Conservation (phyloP, 2,888 invertebrate genomes). For the Scrobipalpa costella region DNA sequence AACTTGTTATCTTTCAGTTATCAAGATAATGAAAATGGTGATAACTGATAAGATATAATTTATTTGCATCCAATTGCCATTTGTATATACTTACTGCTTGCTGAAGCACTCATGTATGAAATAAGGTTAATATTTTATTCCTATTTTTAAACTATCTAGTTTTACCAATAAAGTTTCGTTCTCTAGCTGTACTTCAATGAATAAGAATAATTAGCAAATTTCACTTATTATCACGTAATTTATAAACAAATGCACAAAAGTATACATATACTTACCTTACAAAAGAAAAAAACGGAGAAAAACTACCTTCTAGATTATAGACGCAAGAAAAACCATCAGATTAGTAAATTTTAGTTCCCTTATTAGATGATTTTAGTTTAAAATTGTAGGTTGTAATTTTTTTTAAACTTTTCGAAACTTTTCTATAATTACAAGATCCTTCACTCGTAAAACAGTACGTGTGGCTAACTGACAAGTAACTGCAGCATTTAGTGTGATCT, state of each 20-base stretch:
- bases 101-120: neutral
- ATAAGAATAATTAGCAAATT: too few relatives aligned
- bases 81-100: neutral
- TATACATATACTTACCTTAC: too few relatives aligned
- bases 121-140: neutral
- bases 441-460: conserved; percentile 8
- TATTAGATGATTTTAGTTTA: too few relatives aligned
- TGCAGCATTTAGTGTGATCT: neutral
- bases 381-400: too few relatives aligned
- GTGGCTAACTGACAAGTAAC: neutral
- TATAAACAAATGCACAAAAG: too few relatives aligned
- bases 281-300: neutral
- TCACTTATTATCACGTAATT: too few relatives aligned
- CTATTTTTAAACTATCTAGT: neutral
- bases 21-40: neutral
- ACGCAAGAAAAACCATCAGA: neutral
- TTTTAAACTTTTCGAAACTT: too few relatives aligned
- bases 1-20: neutral
- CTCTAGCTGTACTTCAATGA: too few relatives aligned
- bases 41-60: conserved; percentile 5
- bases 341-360: too few relatives aligned
- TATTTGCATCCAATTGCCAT: neutral
- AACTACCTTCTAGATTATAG: neutral
- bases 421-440: neutral
- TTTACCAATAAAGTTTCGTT: neutral